phyloP scores from a whole-genome alignment of 2,797 vertebrate genomes.

The Distichodus sexfasciatus region DNA sequence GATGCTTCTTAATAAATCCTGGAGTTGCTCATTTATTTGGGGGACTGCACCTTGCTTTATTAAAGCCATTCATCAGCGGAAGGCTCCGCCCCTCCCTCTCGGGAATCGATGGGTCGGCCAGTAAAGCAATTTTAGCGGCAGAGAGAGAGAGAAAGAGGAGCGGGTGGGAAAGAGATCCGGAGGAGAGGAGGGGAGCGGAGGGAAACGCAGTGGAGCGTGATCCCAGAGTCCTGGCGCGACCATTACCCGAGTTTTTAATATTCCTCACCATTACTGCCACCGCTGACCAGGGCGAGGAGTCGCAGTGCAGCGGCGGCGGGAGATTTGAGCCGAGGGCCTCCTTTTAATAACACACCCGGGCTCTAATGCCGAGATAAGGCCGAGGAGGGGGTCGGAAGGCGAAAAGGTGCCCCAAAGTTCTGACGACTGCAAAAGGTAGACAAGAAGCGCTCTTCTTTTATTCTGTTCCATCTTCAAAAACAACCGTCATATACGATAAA shows the following conservation, averaged over 20 bases:
- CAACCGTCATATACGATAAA: no score
- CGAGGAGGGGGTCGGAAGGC: neutral
- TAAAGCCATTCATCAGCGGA: constrained; percentile 79
- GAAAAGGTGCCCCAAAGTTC: neutral
- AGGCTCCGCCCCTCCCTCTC: constrained; percentile 42
- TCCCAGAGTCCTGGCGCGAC: neutral
- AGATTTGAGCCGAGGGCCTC: neutral
- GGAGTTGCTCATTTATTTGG: constrained; percentile 74
- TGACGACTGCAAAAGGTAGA: neutral
- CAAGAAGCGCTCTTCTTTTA: no score
- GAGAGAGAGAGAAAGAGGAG: constrained; percentile 33
- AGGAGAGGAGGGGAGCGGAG: neutral
- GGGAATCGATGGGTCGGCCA: constrained; percentile 74
- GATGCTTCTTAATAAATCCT: constrained; percentile 78
- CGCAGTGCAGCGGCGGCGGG: neutral
- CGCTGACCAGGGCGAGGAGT: neutral
- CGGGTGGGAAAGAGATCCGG: constrained; percentile 31
- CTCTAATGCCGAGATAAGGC: neutral
- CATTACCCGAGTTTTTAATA: constrained; percentile 4
- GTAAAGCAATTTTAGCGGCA: constrained; percentile 69
- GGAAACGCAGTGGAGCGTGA: neutral
- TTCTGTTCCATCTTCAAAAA: no score
- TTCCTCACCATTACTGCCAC: neutral
- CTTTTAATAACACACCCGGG: neutral
- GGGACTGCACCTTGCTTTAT: constrained; percentile 77